phyloP scores from a whole-genome alignment of 2,797 vertebrate species.

The Tapera naevia region DNA sequence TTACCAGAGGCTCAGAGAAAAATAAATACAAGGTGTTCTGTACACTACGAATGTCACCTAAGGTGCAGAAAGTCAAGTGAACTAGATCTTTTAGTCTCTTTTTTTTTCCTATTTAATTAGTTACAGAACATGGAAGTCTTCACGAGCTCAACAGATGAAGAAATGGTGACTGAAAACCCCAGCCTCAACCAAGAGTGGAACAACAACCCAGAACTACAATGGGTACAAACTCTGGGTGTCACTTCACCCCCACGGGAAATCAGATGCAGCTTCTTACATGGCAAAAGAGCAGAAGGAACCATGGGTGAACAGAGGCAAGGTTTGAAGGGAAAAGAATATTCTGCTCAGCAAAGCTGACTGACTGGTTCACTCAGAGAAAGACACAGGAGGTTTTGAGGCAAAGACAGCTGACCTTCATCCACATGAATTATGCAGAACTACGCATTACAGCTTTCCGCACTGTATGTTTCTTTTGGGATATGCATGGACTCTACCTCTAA shows the following conservation, averaged over 20 bases:
- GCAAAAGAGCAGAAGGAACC: not conserved
- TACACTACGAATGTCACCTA: not conserved
- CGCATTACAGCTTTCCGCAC: fast-evolving
- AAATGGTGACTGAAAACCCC: not conserved
- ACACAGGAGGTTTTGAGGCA: not conserved
- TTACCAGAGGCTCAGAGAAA: not conserved
- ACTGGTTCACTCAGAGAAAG: not conserved
- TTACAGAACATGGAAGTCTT: not conserved
- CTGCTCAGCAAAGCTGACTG: not conserved
- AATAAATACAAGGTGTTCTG: not conserved
- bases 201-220: not conserved
- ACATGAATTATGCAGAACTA: fast-evolving
- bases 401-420: not conserved
- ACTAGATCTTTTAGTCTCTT: not conserved
- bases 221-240: not conserved
- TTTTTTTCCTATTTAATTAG: not conserved
- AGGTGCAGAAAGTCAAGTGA: not conserved
- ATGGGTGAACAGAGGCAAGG: not conserved
- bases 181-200: not conserved
- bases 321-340: not conserved
- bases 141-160: not conserved
- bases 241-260: not conserved
- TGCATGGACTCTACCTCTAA: not conserved
- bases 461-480: not conserved
- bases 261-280: not conserved